Evolutionary conservation across 2,888 invertebrate genomes (phyloP).

Genomic region (Sycophila texana): DNA sequence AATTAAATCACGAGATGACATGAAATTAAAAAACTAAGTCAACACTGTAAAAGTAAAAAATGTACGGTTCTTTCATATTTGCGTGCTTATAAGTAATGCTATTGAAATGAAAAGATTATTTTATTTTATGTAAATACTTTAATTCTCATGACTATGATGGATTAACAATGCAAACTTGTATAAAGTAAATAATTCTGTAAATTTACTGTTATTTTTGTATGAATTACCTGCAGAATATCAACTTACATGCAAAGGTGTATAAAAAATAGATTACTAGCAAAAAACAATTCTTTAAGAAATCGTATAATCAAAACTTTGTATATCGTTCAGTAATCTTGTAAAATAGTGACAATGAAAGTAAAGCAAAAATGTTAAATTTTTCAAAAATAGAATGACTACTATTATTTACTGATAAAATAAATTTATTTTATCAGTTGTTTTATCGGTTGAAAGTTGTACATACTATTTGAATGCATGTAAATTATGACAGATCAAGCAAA

Average conservation of each 20-base stretch:
- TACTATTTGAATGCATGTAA: conserved; percentile 26
- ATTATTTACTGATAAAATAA: conserved; percentile 15
- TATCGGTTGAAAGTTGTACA: conserved; percentile 21
- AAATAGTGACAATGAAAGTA: not conserved
- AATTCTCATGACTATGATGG: conserved; percentile 17
- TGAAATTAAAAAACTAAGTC: conserved; percentile 42
- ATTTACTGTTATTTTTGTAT: conserved; percentile 11
- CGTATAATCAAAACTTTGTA: conserved; percentile 11
- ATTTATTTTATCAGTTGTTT: not conserved
- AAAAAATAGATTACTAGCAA: conserved; percentile 23
- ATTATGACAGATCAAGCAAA: conserved; percentile 33
- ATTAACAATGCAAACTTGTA: not conserved
- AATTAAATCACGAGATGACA: conserved; percentile 17
- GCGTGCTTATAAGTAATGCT: conserved; percentile 16
- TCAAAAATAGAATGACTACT: too few relatives aligned
- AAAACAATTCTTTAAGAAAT: conserved; percentile 42
- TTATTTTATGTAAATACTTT: conserved; percentile 20
- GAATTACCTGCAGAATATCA: conserved; percentile 16
- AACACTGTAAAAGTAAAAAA: conserved; percentile 44
- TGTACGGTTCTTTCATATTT: conserved; percentile 10
- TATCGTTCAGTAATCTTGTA: conserved; percentile 27
- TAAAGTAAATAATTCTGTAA: not conserved
- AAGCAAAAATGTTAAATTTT: not conserved
- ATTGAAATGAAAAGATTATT: conserved; percentile 15
- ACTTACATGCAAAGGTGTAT: conserved; percentile 23